phyloP scores from a whole-genome alignment of 1,140 invertebrate genomes.

The Bombus superbus region DNA sequence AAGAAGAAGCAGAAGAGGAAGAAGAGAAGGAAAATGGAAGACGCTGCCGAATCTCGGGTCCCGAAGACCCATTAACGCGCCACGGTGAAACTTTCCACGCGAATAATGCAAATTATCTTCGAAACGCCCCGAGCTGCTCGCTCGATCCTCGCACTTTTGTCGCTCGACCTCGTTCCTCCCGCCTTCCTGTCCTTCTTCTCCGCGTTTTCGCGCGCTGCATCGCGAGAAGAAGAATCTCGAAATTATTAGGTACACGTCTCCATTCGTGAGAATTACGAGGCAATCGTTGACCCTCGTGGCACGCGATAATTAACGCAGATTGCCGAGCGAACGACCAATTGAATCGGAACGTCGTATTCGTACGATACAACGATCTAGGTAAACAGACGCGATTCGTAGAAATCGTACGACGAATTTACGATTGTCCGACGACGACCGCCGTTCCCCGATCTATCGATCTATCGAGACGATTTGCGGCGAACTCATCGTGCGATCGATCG shows the following conservation, averaged over 20 bases:
- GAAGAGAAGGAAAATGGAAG: conserved; percentile 19
- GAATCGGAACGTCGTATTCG: too few species aligned
- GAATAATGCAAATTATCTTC: conserved; percentile 68
- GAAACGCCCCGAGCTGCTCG: conserved; percentile 51
- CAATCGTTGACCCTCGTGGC: too few species aligned
- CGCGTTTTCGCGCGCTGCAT: background rate
- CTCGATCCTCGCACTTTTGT: conserved; percentile 24
- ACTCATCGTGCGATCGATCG: too few species aligned
- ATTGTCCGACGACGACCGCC: too few species aligned
- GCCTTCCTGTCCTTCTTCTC: background rate
- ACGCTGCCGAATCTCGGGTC: conserved; percentile 57
- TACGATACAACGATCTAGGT: too few species aligned
- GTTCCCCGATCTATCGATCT: too few species aligned
- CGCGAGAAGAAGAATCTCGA: background rate
- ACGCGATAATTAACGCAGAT: too few species aligned
- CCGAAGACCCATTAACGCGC: conserved; percentile 64
- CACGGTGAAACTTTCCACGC: conserved; percentile 53
- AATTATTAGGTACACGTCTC: background rate
- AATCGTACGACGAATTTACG: too few species aligned
- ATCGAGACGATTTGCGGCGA: too few species aligned
- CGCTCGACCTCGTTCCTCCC: background rate
- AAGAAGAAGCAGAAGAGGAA: conserved; percentile 11
- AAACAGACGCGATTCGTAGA: too few species aligned
- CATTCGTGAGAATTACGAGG: too few species aligned
- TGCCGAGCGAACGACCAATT: too few species aligned